Evolutionary conservation across 2,888 invertebrate genomes (phyloP), one percentile per base, ranked within the genome.

Genomic region (Parapristionchus giblindavisi): DNA sequence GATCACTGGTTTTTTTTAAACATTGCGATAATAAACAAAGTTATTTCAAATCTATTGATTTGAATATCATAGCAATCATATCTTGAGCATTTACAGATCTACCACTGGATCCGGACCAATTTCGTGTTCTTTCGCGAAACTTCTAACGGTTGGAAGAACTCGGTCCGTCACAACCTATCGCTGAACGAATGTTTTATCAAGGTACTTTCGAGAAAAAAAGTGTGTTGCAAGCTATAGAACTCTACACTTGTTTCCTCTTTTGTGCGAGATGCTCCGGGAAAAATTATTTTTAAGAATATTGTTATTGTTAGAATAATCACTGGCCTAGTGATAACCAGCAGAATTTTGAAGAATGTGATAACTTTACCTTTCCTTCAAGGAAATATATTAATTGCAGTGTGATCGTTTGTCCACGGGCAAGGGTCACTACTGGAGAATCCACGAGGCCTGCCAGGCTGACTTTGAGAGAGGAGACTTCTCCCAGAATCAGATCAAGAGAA

Each of bases 181-280:
- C 24, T 56, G 17, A 56, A 56, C 24, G 56, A 56, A 56, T 56
- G 56, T 24, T 56, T 56, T 24, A 27, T 56, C 56, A 56, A 56
- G 56, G 56, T 56, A 56, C 27, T 8, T n/a, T 24, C 8, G 56
- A 27, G 11, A 8, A 8, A 21, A 17, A 56, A 56, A 56, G n/a
- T n/a, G n/a, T n/a, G n/a, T n/a, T n/a, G n/a, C n/a, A n/a, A n/a
- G n/a, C n/a, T n/a, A n/a, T n/a, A n/a, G n/a, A 56, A 56, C 24
- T 17, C 8, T 56, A 17, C 14, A 24, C 27, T 56, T 24, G 56
- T 56, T 27, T 17, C 27, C 17, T n/a, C 24, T 17, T 24, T 56
- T 21, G n/a, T n/a, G n/a, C n/a, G n/a, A n/a, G n/a, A n/a, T n/a
- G n/a, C n/a, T n/a, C n/a, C n/a, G n/a, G n/a, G n/a, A n/a, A n/a